A percentile compares a stretch with the other conserved stretches of the same genome.
phyloP scores from a whole-genome alignment of 30 jellyfish, hydroid and myxozoan species.

The Mastigias papua region DNA sequence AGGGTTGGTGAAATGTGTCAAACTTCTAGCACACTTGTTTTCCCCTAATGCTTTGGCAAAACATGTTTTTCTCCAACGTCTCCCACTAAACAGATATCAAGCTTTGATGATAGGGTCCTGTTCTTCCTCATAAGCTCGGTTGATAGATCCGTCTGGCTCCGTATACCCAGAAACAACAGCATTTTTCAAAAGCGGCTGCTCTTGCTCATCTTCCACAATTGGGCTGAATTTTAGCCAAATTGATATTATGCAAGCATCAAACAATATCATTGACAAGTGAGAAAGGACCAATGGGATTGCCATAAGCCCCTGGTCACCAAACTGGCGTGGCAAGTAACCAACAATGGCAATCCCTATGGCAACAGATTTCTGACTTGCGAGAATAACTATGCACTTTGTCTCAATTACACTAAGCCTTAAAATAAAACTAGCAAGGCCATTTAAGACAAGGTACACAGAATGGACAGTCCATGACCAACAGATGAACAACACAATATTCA shows the following conservation, averaged over 20 bases:
- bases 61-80: no score
- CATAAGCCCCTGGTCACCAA: constrained; percentile 90
- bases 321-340: constrained; percentile 71
- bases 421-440: constrained; percentile 67
- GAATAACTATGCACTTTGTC: constrained; percentile 76
- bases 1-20: no score
- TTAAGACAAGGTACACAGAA: constrained; percentile 64
- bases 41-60: background rate
- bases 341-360: constrained; percentile 83
- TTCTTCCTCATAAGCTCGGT: constrained; percentile 10
- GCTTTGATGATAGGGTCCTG: constrained; percentile 4
- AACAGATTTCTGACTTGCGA: constrained; percentile 92
- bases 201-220: constrained; percentile 54
- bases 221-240: constrained; percentile 81
- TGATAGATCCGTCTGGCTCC: constrained; percentile 49
- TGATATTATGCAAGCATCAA: constrained; percentile 82
- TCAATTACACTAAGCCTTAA: constrained; percentile 59
- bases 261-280: constrained; percentile 83
- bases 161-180: constrained; percentile 56
- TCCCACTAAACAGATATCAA: background rate
- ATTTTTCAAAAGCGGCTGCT: constrained; percentile 53
- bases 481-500: constrained; percentile 57
- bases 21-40: no score
- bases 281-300: constrained; percentile 79
- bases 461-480: constrained; percentile 86